Evolutionary conservation across 2,888 invertebrate species (phyloP).

Genomic region (Blastobasis adustella): DNA sequence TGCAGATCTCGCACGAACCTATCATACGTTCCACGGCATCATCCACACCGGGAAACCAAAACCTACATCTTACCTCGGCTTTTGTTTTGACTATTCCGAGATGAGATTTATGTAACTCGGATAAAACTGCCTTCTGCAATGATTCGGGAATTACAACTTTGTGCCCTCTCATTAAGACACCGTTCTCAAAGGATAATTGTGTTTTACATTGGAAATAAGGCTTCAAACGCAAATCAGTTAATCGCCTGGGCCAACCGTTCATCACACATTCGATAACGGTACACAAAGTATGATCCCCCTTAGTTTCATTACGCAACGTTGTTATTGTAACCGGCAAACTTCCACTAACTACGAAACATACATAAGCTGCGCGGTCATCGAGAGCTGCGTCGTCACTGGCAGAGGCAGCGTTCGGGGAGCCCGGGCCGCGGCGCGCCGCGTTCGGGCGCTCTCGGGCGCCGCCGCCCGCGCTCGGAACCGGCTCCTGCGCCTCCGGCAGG

Average conservation of each 20-base stretch:
- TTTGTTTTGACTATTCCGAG: conserved; percentile 23
- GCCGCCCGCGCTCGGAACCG: too few species aligned
- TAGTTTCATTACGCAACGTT: conserved; percentile 8
- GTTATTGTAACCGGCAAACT: conserved; percentile 10
- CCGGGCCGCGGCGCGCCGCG: too few species aligned
- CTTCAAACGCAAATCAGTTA: conserved; percentile 6
- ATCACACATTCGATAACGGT: conserved; percentile 6
- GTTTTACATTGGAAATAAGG: conserved; percentile 12
- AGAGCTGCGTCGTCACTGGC: neutral
- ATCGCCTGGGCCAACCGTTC: conserved; percentile 15
- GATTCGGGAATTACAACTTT: conserved; percentile 17
- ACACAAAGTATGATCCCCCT: conserved; percentile 6
- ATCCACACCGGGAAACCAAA: conserved; percentile 12
- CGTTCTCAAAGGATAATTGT: conserved; percentile 19
- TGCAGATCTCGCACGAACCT: conserved; percentile 10
- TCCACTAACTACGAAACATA: conserved; percentile 13
- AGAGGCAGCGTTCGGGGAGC: too few species aligned
- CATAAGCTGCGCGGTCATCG: conserved; percentile 13
- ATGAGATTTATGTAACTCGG: conserved; percentile 17
- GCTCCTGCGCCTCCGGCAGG: too few species aligned
- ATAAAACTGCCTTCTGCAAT: conserved; percentile 8
- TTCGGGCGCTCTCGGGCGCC: too few species aligned
- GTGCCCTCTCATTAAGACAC: conserved; percentile 19
- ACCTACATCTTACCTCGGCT: conserved; percentile 18
- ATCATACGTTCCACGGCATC: conserved; percentile 14